These are phyloP conservation scores for Brachypodius melanocephalos DNA, from an alignment of 2,113 vertebrate species.

Conservation along the genomic window DNA sequence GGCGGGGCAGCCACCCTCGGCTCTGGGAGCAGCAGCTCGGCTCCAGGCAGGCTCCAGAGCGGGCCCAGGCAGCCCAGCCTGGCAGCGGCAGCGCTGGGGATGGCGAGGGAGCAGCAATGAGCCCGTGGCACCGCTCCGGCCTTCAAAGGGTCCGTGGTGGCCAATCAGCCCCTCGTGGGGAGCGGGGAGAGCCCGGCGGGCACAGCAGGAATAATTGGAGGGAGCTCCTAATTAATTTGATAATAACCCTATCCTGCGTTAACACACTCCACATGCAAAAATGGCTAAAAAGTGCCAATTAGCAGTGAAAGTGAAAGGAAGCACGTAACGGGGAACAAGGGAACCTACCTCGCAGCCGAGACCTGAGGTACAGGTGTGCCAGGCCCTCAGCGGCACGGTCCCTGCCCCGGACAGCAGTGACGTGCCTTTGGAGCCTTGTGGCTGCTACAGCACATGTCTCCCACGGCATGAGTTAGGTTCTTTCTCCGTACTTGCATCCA, in stretches of 20 bases:
- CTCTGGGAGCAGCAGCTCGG: neutral
- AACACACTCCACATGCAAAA: constrained; percentile 48
- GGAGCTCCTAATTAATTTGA: constrained; percentile 69
- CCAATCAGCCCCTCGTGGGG: neutral
- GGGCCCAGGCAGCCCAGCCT: accelerated
- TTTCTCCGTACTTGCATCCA: accelerated
- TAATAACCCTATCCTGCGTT: constrained; percentile 49
- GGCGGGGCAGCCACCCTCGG: accelerated
- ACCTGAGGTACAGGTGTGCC: neutral
- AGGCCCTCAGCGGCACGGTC: neutral
- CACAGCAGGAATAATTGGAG: constrained; percentile 62
- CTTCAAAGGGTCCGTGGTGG: neutral
- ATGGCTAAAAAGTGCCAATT: constrained; percentile 45
- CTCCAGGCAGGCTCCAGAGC: too few relatives aligned
- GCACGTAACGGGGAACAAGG: neutral
- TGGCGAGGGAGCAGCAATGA: neutral
- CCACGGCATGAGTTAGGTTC: accelerated
- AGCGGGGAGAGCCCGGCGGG: constrained; percentile 2
- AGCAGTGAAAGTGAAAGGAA: neutral
- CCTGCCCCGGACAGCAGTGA: accelerated
- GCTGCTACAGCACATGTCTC: accelerated
- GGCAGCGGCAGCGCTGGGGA: neutral
- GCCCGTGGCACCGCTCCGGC: neutral
- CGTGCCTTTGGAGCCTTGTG: neutral
- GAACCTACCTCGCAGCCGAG: neutral